Evolutionary conservation across 2,113 vertebrate genomes (phyloP).

Genomic region (Tonatia bakeri): DNA sequence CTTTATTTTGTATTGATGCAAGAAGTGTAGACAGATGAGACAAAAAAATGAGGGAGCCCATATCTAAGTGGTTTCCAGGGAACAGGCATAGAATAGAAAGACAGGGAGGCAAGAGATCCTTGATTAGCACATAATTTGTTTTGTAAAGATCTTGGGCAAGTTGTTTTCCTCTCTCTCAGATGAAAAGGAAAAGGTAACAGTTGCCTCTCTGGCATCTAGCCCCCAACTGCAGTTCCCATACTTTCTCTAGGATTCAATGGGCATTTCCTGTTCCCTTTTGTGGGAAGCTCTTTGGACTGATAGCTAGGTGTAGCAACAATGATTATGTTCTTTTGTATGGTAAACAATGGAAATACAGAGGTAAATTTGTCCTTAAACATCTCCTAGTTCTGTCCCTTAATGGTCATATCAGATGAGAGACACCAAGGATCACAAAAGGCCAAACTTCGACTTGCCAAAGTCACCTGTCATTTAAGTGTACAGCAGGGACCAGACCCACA

Average conservation of each 20-base stretch:
- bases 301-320: not conserved
- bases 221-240: not conserved
- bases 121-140: not conserved
- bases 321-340: not conserved
- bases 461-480: not conserved
- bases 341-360: not conserved
- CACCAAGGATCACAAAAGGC: not conserved
- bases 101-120: not conserved
- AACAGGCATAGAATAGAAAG: not conserved
- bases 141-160: not conserved
- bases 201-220: not conserved
- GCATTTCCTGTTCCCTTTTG: not conserved
- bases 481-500: not conserved
- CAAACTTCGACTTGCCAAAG: not conserved
- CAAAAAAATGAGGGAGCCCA: not conserved
- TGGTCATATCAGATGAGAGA: not conserved
- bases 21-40: not conserved
- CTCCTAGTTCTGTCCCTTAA: not conserved
- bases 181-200: not conserved
- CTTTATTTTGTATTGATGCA: not conserved
- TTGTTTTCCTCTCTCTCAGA: not conserved
- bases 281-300: not conserved
- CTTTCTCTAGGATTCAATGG: not conserved
- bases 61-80: not conserved
- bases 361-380: not conserved